phyloP scores from a whole-genome alignment of 2,888 invertebrate genomes.

The Eristalis pertinax region DNA sequence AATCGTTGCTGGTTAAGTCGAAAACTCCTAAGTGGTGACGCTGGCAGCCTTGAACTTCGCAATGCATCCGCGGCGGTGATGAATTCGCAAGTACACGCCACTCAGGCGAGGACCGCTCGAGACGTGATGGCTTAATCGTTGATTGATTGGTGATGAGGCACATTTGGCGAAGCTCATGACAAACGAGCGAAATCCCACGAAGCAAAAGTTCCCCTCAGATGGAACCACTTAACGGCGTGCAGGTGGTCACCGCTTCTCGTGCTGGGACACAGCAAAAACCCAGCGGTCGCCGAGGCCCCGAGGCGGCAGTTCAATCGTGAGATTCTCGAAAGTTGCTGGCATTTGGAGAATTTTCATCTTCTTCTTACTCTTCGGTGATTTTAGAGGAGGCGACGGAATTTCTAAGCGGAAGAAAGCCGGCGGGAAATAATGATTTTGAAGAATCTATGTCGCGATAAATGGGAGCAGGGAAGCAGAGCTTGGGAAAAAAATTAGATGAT shows the following conservation, averaged over 20 bases:
- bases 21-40: conserved; percentile 28
- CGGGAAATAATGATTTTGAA: no score
- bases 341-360: conserved; percentile 4
- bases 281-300: neutral
- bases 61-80: conserved; percentile 53
- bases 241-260: neutral
- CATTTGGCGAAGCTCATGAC: neutral
- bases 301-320: neutral
- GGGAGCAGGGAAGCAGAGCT: no score
- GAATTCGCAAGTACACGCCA: conserved; percentile 24
- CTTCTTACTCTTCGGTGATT: neutral
- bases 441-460: no score
- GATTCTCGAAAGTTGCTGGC: neutral
- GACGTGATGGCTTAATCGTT: conserved; percentile 16
- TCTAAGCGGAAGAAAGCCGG: no score
- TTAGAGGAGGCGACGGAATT: no score
- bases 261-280: neutral
- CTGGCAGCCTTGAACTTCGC: conserved; percentile 54
- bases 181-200: conserved; percentile 1
- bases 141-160: neutral
- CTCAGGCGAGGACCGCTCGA: neutral
- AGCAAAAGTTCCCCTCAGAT: neutral
- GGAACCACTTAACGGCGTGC: neutral
- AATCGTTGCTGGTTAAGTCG: neutral
- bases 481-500: no score